These are phyloP conservation scores for Rhamphomyia laevipes DNA, from an alignment of 2,888 invertebrate species.

Conservation along the genomic window DNA sequence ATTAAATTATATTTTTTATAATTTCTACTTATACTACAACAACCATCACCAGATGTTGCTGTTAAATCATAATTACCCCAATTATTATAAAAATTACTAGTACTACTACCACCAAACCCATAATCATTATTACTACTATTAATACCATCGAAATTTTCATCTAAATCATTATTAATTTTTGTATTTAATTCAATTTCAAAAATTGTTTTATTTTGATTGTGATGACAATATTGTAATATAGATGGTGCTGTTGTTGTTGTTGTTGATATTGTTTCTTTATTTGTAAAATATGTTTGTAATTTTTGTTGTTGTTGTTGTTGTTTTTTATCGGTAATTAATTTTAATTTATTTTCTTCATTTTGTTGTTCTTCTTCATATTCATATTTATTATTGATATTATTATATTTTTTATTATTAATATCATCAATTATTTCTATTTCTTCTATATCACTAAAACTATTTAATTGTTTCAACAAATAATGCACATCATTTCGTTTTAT, in stretches of 20 bases:
- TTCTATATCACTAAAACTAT: slow-evolving; percentile 40
- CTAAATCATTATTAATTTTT: neutral
- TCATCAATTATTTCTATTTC: slow-evolving; percentile 40
- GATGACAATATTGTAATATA: neutral
- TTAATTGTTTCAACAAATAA: slow-evolving; percentile 41
- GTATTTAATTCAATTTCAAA: neutral
- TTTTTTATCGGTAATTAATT: slow-evolving; percentile 21
- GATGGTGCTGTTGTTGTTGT: slow-evolving; percentile 4
- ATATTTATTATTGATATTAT: slow-evolving; percentile 12
- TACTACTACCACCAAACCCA: neutral
- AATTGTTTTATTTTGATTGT: neutral
- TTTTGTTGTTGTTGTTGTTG: slow-evolving; percentile 14
- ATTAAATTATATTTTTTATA: too few relatives aligned
- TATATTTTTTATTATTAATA: slow-evolving; percentile 22
- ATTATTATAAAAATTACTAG: neutral
- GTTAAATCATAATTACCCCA: neutral
- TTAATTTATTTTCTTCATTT: slow-evolving; percentile 24
- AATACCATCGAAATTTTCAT: neutral
- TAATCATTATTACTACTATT: neutral
- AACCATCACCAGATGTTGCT: neutral
- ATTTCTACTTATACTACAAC: neutral
- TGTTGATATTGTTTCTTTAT: slow-evolving; percentile 10
- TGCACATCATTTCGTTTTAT: slow-evolving; percentile 40
- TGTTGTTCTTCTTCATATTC: too few relatives aligned
- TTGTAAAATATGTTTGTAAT: slow-evolving; percentile 13